Conservation (phyloP, 2,113 vertebrate species). For the Rhea pennata region DNA sequence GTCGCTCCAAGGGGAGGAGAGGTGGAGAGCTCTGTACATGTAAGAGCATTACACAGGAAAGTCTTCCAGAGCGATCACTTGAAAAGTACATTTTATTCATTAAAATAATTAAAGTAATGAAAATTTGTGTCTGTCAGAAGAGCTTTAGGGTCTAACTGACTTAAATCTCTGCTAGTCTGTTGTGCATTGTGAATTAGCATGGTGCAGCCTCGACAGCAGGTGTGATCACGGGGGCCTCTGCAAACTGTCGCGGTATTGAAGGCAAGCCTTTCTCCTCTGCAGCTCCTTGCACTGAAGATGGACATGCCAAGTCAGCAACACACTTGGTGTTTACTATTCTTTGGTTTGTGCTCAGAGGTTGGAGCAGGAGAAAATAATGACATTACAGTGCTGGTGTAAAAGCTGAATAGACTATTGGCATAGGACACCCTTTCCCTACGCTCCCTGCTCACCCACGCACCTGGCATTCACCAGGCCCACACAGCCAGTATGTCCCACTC, state of each 20-base stretch:
- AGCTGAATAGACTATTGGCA: conserved; percentile 36
- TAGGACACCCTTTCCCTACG: not conserved
- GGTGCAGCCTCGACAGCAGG: not conserved
- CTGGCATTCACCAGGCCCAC: conserved; percentile 56
- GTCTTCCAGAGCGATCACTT: not conserved
- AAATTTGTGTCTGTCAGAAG: not conserved
- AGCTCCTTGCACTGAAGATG: not conserved
- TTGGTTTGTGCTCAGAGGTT: not conserved
- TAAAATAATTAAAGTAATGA: not conserved
- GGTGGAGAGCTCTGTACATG: not conserved
- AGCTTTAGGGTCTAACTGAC: not conserved
- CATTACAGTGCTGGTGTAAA: not conserved
- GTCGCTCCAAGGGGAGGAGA: not conserved
- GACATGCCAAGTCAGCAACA: not conserved
- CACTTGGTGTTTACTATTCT: conserved; percentile 26
- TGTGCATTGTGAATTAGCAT: not conserved
- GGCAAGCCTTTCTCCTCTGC: not conserved
- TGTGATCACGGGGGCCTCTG: not conserved
- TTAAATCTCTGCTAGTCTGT: not conserved
- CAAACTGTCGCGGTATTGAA: not conserved
- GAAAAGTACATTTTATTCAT: not conserved
- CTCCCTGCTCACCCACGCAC: conserved; percentile 25
- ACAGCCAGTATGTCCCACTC: conserved; percentile 52
- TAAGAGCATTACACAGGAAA: not conserved
- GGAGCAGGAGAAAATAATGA: conserved; percentile 1